Base-by-base conservation (phyloP, 1,140 invertebrate species). In the Brachionus asplanchnoidis region DNA sequence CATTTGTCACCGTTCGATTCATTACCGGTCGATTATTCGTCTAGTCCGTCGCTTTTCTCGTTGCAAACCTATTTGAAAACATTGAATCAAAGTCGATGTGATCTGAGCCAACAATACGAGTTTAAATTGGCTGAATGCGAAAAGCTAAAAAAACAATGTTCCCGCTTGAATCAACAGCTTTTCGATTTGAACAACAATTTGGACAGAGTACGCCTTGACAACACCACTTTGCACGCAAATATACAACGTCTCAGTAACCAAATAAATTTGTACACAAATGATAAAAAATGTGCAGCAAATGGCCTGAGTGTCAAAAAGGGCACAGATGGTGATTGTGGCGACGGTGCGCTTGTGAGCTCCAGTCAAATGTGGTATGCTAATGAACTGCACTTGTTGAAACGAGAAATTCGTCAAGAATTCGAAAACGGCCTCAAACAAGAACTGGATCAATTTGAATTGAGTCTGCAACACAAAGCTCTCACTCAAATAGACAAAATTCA, bases 111-210 rank as follows among this genome's bases (percentile, higher is more conserved):
- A 46, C 20, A 50, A 6, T 50, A 26, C 20, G 73, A 77, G 8
- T 20, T 26, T 14, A 32, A 50, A 28, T 46, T 53, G 2, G 44
- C 7, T 11, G 42, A 77, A 28, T 50, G 42, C 50, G 2, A 77
- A 53, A 12, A 46, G 12, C 11, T 77, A 5, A 77, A 77, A 77
- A 20, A 50, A 50, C 42, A 77, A 26, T 46, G 40, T 11, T 7
- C 20, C 5, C 9, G 28, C 1, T 28, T 77, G 42, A 77, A 50
- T 12, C 7, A 46, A 12, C 46, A 77, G 11, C n/a, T 77, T 26
- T 50, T 44, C 42, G 26, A 26, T 77, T 50, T 77, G 42, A 77
- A 77, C 14, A 77, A 46, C 12, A 77, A n/a, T 50, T 77, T 77
- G 26, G 73, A 77, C 73, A 46, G 7, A 11, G 23, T 28, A 3